Percentiles rank a stretch among this genome's conserved stretches.
phyloP scores from a whole-genome alignment of 2,797 vertebrate species.

The Merluccius polli region DNA sequence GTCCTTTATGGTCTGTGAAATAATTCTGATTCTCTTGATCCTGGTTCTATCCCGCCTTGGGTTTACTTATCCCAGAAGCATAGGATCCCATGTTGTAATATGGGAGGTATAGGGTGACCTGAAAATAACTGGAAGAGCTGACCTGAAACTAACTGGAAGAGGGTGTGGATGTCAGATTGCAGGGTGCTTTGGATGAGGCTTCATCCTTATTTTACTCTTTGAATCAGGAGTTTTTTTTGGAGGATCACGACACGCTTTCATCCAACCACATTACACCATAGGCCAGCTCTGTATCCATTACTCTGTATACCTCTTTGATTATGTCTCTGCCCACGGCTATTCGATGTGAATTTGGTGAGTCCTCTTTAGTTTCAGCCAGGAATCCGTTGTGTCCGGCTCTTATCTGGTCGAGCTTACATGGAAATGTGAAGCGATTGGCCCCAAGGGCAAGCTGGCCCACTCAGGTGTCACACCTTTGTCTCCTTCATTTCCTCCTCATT shows the following conservation, averaged over 20 bases:
- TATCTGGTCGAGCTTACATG: constrained; percentile 41
- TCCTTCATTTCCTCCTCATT: constrained; percentile 59
- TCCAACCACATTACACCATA: constrained; percentile 13
- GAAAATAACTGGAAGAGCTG: constrained; percentile 59
- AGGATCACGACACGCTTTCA: not conserved
- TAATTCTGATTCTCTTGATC: constrained; percentile 40
- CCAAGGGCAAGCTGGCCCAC: constrained; percentile 37
- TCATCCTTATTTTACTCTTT: not conserved
- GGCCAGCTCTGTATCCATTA: not conserved
- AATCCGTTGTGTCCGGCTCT: constrained; percentile 20
- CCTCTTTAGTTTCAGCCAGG: constrained; percentile 15
- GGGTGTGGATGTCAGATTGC: constrained; percentile 40
- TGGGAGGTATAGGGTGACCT: constrained; percentile 58
- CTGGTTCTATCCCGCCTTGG: constrained; percentile 43
- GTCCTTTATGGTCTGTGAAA: constrained; percentile 31
- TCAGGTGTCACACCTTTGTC: constrained; percentile 64
- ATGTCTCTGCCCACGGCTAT: constrained; percentile 8
- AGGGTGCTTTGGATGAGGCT: constrained; percentile 24
- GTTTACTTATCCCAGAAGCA: constrained; percentile 42
- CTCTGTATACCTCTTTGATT: not conserved
- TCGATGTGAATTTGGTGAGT: not conserved
- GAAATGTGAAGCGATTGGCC: constrained; percentile 43
- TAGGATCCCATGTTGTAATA: constrained; percentile 44
- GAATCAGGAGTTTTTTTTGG: not conserved
- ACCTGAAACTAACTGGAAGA: constrained; percentile 63